These are phyloP conservation scores for Steinernema carpocapsae DNA, from an alignment of 2,888 invertebrate genomes.

Conservation along the genomic window DNA sequence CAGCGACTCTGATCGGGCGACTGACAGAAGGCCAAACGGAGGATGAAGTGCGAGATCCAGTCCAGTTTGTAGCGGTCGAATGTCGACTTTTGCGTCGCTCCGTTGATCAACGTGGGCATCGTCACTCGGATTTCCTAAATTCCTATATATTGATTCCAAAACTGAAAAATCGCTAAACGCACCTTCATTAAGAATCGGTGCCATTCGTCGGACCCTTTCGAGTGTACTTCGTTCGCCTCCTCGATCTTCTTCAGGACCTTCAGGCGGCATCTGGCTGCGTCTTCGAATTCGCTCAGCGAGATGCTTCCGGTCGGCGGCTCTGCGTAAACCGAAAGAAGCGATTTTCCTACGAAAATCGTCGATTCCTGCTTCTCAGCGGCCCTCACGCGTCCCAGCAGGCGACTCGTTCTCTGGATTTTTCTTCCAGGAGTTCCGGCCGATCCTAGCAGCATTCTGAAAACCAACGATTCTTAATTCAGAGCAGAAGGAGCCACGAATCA, in stretches of 20 bases:
- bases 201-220: slow-evolving; percentile 38
- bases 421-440: slow-evolving; percentile 11
- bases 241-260: slow-evolving; percentile 54
- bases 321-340: slow-evolving; percentile 52
- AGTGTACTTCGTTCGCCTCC: slow-evolving; percentile 44
- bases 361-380: not conserved
- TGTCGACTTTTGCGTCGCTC: slow-evolving; percentile 7
- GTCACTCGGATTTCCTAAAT: slow-evolving; percentile 41
- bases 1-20: slow-evolving; percentile 82
- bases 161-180: not conserved
- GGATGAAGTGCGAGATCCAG: slow-evolving; percentile 88
- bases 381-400: not conserved
- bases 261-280: slow-evolving; percentile 57
- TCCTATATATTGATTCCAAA: not conserved
- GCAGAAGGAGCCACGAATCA: not conserved
- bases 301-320: slow-evolving; percentile 57
- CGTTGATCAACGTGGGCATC: slow-evolving; percentile 39
- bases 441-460: slow-evolving; percentile 22
- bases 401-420: slow-evolving; percentile 11
- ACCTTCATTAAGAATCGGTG: slow-evolving; percentile 12
- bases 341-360: not conserved
- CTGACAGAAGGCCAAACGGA: slow-evolving; percentile 87
- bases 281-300: slow-evolving; percentile 61
- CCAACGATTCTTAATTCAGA: not conserved
- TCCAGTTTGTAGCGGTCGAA: slow-evolving; percentile 73